Percentiles rank a stretch among this genome's conserved stretches.
phyloP scores from a whole-genome alignment of 1,140 invertebrate species.

The Drosophila dunni region DNA sequence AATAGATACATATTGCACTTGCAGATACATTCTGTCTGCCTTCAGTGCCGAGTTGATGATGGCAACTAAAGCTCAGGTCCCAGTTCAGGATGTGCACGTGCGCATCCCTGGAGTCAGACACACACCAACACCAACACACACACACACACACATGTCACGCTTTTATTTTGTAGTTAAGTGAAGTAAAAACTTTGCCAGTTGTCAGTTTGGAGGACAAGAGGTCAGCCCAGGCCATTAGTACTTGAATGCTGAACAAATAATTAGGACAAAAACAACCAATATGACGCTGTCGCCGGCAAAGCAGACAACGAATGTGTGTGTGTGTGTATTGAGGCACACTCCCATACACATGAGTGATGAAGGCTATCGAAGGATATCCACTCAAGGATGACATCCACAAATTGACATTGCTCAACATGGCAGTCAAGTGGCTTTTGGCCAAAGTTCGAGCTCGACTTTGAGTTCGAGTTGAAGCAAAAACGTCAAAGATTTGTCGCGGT shows the following conservation, averaged over 20 bases:
- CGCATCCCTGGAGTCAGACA: slow-evolving; percentile 44
- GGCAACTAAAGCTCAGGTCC: slow-evolving; percentile 26
- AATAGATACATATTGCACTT: slow-evolving; percentile 54
- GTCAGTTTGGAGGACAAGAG: slow-evolving; percentile 16
- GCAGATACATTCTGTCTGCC: slow-evolving; percentile 27
- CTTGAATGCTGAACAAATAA: slow-evolving; percentile 75
- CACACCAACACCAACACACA: slow-evolving; percentile 8
- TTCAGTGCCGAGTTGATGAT: slow-evolving; percentile 34
- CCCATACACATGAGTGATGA: slow-evolving; percentile 63
- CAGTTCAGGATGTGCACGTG: slow-evolving; percentile 50
- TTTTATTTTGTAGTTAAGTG: slow-evolving; percentile 74
- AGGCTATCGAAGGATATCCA: slow-evolving; percentile 59
- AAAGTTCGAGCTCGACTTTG: slow-evolving; percentile 50
- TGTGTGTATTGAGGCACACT: not conserved
- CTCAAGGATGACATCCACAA: slow-evolving; percentile 59
- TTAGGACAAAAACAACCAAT: slow-evolving; percentile 66
- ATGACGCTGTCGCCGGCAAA: slow-evolving; percentile 47
- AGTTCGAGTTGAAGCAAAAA: slow-evolving; percentile 50
- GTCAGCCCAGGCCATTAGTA: slow-evolving; percentile 73
- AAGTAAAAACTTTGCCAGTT: slow-evolving; percentile 37
- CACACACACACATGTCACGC: slow-evolving; percentile 57
- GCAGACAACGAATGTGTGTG: not conserved
- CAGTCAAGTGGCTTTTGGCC: slow-evolving; percentile 71
- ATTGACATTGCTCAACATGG: slow-evolving; percentile 76
- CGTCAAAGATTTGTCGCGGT: slow-evolving; percentile 75